Evolutionary conservation across 1,140 invertebrate species (phyloP).

Genomic region (Hesperophylax magnus): DNA sequence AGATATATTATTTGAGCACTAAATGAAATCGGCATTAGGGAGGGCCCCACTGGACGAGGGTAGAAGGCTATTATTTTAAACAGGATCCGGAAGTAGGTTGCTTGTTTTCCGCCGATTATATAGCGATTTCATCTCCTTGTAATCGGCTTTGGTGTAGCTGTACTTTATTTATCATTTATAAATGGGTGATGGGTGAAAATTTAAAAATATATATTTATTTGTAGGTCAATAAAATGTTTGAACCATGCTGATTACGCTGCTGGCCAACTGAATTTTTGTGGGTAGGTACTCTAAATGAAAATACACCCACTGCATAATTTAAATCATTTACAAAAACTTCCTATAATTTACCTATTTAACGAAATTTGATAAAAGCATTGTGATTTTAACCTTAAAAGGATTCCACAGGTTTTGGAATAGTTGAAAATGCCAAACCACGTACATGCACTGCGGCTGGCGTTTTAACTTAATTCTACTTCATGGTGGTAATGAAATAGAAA

Average conservation of each 20-base stretch:
- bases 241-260: not conserved
- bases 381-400: too few relatives aligned
- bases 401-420: too few relatives aligned
- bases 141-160: not conserved
- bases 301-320: too few relatives aligned
- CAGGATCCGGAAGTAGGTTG: constrained; percentile 15
- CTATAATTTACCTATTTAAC: too few relatives aligned
- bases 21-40: constrained; percentile 20
- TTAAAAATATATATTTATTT: not conserved
- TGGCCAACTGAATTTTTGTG: too few relatives aligned
- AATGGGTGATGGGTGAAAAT: not conserved
- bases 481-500: too few relatives aligned
- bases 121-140: constrained; percentile 23
- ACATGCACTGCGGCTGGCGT: too few relatives aligned
- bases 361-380: too few relatives aligned
- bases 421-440: too few relatives aligned
- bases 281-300: too few relatives aligned
- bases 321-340: too few relatives aligned
- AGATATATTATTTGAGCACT: not conserved
- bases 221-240: not conserved
- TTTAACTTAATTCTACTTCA: too few relatives aligned
- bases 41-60: not conserved
- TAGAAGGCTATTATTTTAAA: constrained; percentile 33
- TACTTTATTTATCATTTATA: constrained; percentile 11
- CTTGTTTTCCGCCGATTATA: constrained; percentile 35